Percentiles rank a stretch among this genome's conserved stretches.
Evolutionary conservation across 2,113 vertebrate species (phyloP).

Genomic region (Lophochroa leadbeateri): DNA sequence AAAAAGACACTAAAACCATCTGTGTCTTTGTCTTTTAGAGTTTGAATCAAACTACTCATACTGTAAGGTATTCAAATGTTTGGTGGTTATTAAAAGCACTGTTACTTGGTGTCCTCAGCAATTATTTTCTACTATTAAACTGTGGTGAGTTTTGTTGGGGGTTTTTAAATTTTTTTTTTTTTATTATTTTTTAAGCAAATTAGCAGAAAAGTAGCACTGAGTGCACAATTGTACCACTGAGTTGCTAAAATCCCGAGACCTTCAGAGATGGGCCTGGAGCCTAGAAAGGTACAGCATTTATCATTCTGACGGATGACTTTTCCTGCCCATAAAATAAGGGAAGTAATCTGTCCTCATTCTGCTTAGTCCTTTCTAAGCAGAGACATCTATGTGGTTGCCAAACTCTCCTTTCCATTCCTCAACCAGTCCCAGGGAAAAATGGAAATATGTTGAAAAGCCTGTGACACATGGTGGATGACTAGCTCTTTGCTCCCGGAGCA

Average conservation of each 20-base stretch:
- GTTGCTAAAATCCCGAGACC: background rate
- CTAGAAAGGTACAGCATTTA: background rate
- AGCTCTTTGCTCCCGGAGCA: background rate
- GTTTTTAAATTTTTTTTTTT: too few relatives aligned
- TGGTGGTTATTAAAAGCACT: background rate
- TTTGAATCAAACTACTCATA: background rate
- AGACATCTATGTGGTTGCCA: conserved; percentile 32
- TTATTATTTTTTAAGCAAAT: background rate
- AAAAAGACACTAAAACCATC: background rate
- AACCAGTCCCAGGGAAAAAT: conserved; percentile 32
- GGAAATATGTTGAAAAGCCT: conserved; percentile 18
- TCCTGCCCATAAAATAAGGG: conserved; percentile 22
- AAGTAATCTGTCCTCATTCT: conserved; percentile 48
- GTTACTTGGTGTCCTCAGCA: background rate
- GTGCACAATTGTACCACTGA: background rate
- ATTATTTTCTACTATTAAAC: background rate
- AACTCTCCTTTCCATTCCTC: conserved; percentile 5
- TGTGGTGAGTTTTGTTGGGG: background rate
- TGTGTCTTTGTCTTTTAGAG: background rate
- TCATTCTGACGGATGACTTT: conserved; percentile 39
- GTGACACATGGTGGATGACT: background rate
- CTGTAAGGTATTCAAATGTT: background rate
- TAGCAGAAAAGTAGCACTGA: background rate
- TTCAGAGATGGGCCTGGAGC: background rate
- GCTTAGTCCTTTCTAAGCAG: background rate